These are phyloP conservation scores for Melipona bicolor DNA, from an alignment of 2,888 invertebrate species.

Conservation along the genomic window DNA sequence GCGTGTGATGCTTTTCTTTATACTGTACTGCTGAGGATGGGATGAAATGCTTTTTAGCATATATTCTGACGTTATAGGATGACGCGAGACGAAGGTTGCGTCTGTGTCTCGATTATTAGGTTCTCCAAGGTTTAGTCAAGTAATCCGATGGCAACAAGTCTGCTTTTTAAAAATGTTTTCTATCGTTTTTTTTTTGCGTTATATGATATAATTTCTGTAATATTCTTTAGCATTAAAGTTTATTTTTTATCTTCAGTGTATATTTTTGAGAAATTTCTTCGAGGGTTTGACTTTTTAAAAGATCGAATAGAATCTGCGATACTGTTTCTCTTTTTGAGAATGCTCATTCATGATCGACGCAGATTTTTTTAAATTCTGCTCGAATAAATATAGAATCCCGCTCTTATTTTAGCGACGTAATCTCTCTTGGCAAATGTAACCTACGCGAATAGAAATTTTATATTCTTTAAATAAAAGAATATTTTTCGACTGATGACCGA, in stretches of 20 bases:
- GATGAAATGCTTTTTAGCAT: neutral
- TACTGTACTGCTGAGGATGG: neutral
- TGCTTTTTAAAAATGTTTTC: neutral
- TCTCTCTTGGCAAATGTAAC: constrained; percentile 22
- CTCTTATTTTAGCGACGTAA: constrained; percentile 31
- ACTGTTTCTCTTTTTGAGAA: neutral
- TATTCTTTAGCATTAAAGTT: neutral
- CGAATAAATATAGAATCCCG: constrained; percentile 24
- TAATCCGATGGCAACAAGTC: neutral
- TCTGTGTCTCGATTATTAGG: neutral
- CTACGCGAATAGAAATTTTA: constrained; percentile 17
- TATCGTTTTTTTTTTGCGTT: too few species aligned
- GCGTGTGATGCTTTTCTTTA: neutral
- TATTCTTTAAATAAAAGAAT: neutral
- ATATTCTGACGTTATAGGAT: neutral
- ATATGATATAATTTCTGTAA: neutral
- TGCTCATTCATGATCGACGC: neutral
- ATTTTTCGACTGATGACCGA: neutral
- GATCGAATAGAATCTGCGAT: neutral
- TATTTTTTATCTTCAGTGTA: neutral
- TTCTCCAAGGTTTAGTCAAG: neutral
- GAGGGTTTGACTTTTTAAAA: neutral
- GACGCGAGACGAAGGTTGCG: neutral
- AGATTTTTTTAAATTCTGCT: neutral
- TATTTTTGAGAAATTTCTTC: neutral